Evolutionary conservation across 2,888 invertebrate genomes (phyloP), one percentile per base, ranked within the genome.

Genomic region (Clitarchus hookeri): DNA sequence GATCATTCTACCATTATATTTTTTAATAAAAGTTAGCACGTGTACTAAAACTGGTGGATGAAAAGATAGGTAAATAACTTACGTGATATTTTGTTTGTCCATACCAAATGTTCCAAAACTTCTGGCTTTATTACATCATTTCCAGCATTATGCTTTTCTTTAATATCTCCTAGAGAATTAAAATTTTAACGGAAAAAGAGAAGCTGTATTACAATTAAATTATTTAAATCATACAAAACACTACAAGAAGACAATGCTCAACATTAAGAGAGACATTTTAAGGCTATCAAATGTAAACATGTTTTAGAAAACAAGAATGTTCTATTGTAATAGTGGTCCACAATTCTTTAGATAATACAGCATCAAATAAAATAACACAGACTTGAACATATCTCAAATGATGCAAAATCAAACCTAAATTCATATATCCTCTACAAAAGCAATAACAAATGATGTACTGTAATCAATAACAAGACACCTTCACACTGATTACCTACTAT

Each of bases 121-220:
- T 65, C 65, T 65, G 65, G 65, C n/a, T 65, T 65, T 65, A 65
- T 65, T n/a, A 65, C 65, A 65, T 65, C 65, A 65, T 65, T 65
- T n/a, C 65, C 65, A 65, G 65, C 65, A 65, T 65, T 16, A 65
- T 65, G 65, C 16, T 65, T 65, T 23, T 65, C 65, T 65, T 65
- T 65, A 65, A 65, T 65, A 65, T 65, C 65, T 65, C 65, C 65
- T 65, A 65, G 16, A 65, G 65, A 65, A 65, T 65, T 65, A 65
- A 23, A 65, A 19, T 11, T 65, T 65, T 65, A 65, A 65, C 65
- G 65, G 16, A 65, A 65, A 65, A 65, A 65, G n/a, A 65, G 65
- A 65, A 65, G 65, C 65, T 19, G 16, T 9, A 65, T 65, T 65
- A 65, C 65, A 19, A 65, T 65, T 65, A 65, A 65, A 65, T 65